Base-by-base conservation (phyloP, 53 echinoderm and acorn worm genomes). In the Luidia sarsii region DNA sequence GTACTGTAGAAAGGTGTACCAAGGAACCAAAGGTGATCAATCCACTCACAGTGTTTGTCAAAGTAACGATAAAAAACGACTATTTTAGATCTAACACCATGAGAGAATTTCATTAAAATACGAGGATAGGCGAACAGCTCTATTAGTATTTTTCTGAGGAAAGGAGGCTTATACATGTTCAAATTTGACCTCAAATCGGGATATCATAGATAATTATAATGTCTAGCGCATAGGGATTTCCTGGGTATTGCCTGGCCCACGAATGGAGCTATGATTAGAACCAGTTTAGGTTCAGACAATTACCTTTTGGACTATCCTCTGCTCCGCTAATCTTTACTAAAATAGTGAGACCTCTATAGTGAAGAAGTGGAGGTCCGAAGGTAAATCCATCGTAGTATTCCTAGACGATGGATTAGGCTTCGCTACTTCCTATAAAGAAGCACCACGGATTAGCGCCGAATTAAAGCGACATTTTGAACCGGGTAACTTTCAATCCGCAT, bases 111-210 rank as follows among this genome's bases (percentile, higher is more conserved):
- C 61, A 4, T 65, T 87, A 10, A 71, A 57, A 24, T 87, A 50
- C 23, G 82, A 82, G 20, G 87, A 87, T 36, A 51, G 39, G 70
- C 46, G 65, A 1, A 59, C 36, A n/a, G 66, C 67, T 3, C 30
- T 81, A 2, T 20, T 50, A n/a, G n/a, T n/a, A n/a, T 48, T n/a
- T 87, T 60, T 49, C 51, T 82, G 2, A 55, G 49, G 14, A 67
- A 70, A 20, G 57, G 69, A 4, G 71, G 70, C 8, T 81, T 22
- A n/a, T n/a, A n/a, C 35, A 16, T 87, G 35, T 46, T 61, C 39
- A 52, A 68, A 19, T 81, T 87, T 50, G 60, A 79, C 29, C 72
- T 82, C 18, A 79, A 87, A 39, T 62, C 71, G 21, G 87, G 87
- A 25, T 81, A 87, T 39, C 73, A 85, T 30, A 74, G 82, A 41